Percentiles rank a stretch among this genome's conserved stretches.
These are phyloP conservation scores for Stegostoma tigrinum DNA, from an alignment of 2,113 vertebrate species.

Conservation along the genomic window DNA sequence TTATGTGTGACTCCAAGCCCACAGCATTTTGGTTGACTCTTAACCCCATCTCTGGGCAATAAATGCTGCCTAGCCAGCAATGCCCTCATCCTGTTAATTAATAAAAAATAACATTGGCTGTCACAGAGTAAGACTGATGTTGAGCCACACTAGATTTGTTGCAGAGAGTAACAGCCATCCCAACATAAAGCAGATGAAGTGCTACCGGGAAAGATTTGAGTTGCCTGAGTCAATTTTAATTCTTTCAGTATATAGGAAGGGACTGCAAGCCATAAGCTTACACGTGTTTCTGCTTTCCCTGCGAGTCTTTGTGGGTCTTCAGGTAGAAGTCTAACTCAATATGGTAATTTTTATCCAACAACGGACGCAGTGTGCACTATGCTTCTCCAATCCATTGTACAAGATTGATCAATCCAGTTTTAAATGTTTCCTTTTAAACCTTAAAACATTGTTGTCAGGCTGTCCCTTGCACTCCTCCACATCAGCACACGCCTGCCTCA, in stretches of 20 bases:
- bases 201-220: background rate
- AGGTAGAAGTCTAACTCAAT: background rate
- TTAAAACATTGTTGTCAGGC: background rate
- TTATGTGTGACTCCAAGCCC: no score
- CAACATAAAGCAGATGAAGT: background rate
- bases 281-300: background rate
- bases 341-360: background rate
- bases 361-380: background rate
- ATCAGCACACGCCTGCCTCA: background rate
- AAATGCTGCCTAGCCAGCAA: no score
- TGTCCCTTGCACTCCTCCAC: no score
- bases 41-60: no score
- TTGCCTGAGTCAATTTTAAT: background rate
- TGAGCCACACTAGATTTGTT: background rate
- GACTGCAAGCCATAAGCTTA: background rate
- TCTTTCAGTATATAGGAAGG: background rate
- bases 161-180: background rate
- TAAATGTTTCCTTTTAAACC: no score
- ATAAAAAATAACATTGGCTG: background rate
- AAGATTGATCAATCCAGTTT: background rate
- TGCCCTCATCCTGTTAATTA: no score
- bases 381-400: background rate
- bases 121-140: background rate
- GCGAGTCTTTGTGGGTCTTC: background rate
- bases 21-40: no score